Conservation (phyloP, 2,888 invertebrate species). For the Lottia scabra region DNA sequence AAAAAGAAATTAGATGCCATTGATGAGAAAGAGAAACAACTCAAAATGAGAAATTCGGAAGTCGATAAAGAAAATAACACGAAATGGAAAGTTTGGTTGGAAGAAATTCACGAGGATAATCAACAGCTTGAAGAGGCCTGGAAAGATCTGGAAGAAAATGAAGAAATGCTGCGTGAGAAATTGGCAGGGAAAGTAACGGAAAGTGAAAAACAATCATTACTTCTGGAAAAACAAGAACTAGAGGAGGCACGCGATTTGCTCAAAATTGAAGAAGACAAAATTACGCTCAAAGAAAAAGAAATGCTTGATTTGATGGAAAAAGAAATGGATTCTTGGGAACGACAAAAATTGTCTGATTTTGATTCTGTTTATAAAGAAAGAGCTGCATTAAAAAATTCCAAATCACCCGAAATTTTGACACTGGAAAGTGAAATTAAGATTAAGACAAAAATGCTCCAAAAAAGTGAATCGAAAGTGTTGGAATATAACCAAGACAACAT, state of each 20-base stretch:
- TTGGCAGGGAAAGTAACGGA: background rate
- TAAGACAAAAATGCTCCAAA: slow-evolving; percentile 23
- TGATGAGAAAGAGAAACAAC: slow-evolving; percentile 19
- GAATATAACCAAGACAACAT: slow-evolving; percentile 14
- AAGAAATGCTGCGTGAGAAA: slow-evolving; percentile 7
- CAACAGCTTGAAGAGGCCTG: slow-evolving; percentile 47
- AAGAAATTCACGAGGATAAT: slow-evolving; percentile 39
- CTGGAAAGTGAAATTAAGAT: slow-evolving; percentile 33
- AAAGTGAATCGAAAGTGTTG: slow-evolving; percentile 18
- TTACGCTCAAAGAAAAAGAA: slow-evolving; percentile 46
- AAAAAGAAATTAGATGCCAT: slow-evolving; percentile 24
- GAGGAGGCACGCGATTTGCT: slow-evolving; percentile 44
- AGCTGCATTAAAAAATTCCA: slow-evolving; percentile 68
- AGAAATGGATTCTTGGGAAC: slow-evolving; percentile 71
- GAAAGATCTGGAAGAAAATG: slow-evolving; percentile 28
- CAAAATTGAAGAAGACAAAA: slow-evolving; percentile 48
- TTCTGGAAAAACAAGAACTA: slow-evolving; percentile 43
- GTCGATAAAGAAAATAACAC: slow-evolving; percentile 40
- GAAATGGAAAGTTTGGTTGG: slow-evolving; percentile 41
- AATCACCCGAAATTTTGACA: slow-evolving; percentile 29
- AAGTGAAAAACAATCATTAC: slow-evolving; percentile 7
- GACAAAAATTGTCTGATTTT: slow-evolving; percentile 68
- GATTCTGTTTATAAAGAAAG: slow-evolving; percentile 65
- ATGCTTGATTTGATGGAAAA: slow-evolving; percentile 49
- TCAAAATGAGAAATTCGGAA: slow-evolving; percentile 13